These are phyloP conservation scores for Lutjanus erythropterus DNA, from an alignment of 2,113 vertebrate genomes.

Conservation along the genomic window DNA sequence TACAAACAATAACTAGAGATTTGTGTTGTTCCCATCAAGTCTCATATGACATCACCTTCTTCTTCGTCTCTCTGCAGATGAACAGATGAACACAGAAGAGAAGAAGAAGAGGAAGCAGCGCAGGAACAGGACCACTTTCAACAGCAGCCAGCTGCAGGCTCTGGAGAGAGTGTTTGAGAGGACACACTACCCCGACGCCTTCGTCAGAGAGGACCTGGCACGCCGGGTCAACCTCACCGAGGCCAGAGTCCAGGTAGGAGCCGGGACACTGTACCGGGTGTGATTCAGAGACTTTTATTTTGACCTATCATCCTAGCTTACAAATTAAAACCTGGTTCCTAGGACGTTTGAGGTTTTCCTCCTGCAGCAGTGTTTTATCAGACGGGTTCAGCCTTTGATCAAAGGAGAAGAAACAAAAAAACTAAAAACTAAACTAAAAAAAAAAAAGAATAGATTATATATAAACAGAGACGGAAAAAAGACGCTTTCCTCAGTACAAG, in stretches of 20 bases:
- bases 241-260: conserved; percentile 94
- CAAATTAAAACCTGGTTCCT: neutral
- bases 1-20: neutral
- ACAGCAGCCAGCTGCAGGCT: conserved; percentile 98
- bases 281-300: conserved; percentile 6
- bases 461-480: too few species aligned
- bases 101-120: conserved; percentile 99
- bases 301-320: neutral
- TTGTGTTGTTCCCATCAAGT: neutral
- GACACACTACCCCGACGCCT: conserved; percentile 98
- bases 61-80: conserved; percentile 82
- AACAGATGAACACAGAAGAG: conserved; percentile 96
- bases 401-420: neutral
- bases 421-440: neutral
- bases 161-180: conserved; percentile 97
- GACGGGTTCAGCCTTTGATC: neutral
- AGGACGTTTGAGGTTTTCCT: neutral
- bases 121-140: conserved; percentile 97
- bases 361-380: neutral
- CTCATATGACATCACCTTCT: neutral
- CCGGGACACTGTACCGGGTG: neutral
- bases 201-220: conserved; percentile 97
- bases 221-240: conserved; percentile 98
- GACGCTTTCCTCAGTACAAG: too few species aligned
- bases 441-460: too few species aligned